These are phyloP conservation scores for Leptoclinus maculatus DNA, from an alignment of 2,797 vertebrate genomes.

Conservation along the genomic window DNA sequence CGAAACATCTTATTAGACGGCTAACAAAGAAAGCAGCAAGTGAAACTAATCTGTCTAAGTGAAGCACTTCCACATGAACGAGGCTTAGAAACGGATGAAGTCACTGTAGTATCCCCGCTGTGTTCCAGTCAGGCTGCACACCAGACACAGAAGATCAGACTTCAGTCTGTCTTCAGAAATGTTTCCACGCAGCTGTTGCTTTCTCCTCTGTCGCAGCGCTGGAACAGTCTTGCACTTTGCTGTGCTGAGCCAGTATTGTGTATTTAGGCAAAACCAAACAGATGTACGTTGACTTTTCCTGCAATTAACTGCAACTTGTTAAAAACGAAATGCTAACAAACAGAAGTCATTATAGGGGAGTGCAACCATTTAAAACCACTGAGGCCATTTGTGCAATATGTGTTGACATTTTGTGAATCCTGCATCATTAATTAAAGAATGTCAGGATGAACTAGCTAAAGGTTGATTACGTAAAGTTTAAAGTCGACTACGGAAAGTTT, in stretches of 20 bases:
- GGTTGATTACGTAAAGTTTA: no score
- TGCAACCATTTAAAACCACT: no score
- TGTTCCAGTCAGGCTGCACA: slow-evolving; percentile 18
- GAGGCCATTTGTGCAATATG: background rate
- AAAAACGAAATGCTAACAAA: background rate
- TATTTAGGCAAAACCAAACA: background rate
- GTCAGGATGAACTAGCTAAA: background rate
- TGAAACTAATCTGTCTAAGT: slow-evolving; percentile 17
- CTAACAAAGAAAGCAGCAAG: slow-evolving; percentile 18
- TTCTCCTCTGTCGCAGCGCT: background rate
- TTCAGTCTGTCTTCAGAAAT: background rate
- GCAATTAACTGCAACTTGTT: no score
- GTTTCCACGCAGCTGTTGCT: background rate
- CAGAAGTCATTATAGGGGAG: background rate
- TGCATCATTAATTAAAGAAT: background rate
- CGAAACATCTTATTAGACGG: background rate
- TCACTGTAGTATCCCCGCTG: background rate
- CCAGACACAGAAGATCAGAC: slow-evolving; percentile 2
- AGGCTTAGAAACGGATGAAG: background rate
- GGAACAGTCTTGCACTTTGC: background rate
- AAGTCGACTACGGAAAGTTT: no score
- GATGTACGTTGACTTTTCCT: background rate
- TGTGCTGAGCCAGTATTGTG: background rate
- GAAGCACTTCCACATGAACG: slow-evolving; percentile 18
- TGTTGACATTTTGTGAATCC: background rate